Evolutionary conservation across 2,888 invertebrate species (phyloP).

Genomic region (Leucania comma): DNA sequence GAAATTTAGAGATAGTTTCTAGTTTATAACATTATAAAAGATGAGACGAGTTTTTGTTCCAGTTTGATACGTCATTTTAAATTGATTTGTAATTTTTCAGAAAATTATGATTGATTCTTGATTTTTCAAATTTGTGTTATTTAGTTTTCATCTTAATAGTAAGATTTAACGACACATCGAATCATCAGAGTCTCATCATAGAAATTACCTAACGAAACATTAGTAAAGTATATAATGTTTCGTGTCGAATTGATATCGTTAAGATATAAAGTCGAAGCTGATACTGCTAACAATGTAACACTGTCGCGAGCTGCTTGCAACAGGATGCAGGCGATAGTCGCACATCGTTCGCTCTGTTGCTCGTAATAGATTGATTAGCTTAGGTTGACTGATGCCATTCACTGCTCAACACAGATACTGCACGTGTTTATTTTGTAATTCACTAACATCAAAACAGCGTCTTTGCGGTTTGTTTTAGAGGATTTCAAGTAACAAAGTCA

Average conservation of each 20-base stretch:
- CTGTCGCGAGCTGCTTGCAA: slow-evolving; percentile 29
- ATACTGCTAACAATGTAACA: slow-evolving; percentile 28
- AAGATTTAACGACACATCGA: slow-evolving; percentile 56
- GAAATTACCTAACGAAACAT: slow-evolving; percentile 40
- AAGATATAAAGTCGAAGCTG: slow-evolving; percentile 32
- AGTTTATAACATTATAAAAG: slow-evolving; percentile 74
- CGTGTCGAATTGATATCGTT: slow-evolving; percentile 34
- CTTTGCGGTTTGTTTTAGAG: slow-evolving; percentile 58
- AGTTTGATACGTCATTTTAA: slow-evolving; percentile 56
- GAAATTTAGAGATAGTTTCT: slow-evolving; percentile 81
- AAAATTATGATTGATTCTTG: slow-evolving; percentile 52
- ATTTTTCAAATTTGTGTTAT: slow-evolving; percentile 47
- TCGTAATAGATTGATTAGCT: slow-evolving; percentile 61
- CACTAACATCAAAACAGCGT: slow-evolving; percentile 64
- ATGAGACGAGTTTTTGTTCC: slow-evolving; percentile 70
- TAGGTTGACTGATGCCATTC: slow-evolving; percentile 74
- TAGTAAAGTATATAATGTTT: slow-evolving; percentile 43
- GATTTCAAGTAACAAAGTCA: slow-evolving; percentile 58
- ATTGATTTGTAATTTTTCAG: slow-evolving; percentile 37
- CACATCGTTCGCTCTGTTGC: slow-evolving; percentile 52
- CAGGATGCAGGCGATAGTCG: slow-evolving; percentile 22
- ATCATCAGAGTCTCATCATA: slow-evolving; percentile 61
- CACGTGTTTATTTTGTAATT: slow-evolving; percentile 70
- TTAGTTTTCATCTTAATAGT: slow-evolving; percentile 30
- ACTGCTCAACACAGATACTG: slow-evolving; percentile 76